These are phyloP conservation scores for Lophotriccus pileatus DNA, from an alignment of 2,797 vertebrate species.

Conservation along the genomic window DNA sequence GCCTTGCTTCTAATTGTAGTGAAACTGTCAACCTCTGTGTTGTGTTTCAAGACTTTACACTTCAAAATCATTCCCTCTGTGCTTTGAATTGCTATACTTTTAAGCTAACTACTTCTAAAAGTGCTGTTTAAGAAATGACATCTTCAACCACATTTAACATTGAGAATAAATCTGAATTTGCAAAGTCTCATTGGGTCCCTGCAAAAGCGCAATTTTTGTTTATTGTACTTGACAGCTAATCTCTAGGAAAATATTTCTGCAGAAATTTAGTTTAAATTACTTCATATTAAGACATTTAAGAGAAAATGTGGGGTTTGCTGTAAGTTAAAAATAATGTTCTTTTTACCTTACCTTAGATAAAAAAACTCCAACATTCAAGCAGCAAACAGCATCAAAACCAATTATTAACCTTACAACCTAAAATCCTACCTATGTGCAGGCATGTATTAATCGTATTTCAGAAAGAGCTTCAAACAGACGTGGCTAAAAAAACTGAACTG, in stretches of 20 bases:
- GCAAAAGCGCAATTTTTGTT: constrained; percentile 20
- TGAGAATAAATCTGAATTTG: constrained; percentile 69
- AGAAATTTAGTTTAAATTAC: constrained; percentile 75
- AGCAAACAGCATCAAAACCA: constrained; percentile 60
- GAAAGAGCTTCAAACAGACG: background rate
- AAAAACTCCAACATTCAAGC: background rate
- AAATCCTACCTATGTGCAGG: background rate
- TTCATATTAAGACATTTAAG: constrained; percentile 60
- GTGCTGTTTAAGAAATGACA: constrained; percentile 75
- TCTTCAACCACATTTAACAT: constrained; percentile 71
- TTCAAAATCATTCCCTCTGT: constrained; percentile 72
- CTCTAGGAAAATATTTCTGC: constrained; percentile 68
- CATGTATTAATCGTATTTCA: background rate
- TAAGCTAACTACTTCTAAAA: constrained; percentile 77
- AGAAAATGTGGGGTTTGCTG: constrained; percentile 56
- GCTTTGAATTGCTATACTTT: constrained; percentile 76
- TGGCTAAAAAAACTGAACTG: background rate
- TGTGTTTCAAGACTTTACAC: constrained; percentile 70
- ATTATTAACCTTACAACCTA: constrained; percentile 54
- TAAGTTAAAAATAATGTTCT: constrained; percentile 65
- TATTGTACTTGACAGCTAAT: constrained; percentile 68
- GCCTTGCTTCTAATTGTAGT: constrained; percentile 66
- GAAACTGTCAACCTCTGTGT: constrained; percentile 69
- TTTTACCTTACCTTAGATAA: constrained; percentile 37
- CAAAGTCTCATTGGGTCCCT: constrained; percentile 67